phyloP scores from a whole-genome alignment of 2,113 vertebrate genomes.

The Apodemus speciosus region DNA sequence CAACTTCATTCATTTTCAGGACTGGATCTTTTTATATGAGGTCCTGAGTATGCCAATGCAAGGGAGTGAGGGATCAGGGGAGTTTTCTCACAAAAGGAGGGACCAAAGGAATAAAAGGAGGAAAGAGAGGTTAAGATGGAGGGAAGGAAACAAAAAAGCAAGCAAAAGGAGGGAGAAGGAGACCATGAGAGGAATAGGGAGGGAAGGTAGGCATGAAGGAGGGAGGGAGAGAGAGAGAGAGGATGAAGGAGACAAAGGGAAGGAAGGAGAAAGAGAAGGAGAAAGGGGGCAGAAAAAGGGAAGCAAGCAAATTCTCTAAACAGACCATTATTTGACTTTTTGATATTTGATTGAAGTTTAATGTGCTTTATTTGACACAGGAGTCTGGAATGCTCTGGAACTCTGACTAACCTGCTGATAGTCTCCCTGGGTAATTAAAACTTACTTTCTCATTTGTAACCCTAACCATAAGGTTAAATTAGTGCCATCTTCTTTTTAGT shows the following conservation, averaged over 20 bases:
- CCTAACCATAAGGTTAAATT: conserved; percentile 86
- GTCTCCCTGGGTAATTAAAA: conserved; percentile 82
- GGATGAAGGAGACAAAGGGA: too few species aligned
- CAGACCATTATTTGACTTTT: conserved; percentile 74
- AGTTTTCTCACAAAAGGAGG: neutral
- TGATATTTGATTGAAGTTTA: conserved; percentile 56
- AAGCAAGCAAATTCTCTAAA: neutral
- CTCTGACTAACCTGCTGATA: conserved; percentile 85
- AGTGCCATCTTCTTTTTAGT: conserved; percentile 81
- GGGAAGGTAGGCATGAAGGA: too few species aligned
- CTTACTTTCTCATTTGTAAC: conserved; percentile 83
- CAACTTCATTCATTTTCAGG: neutral
- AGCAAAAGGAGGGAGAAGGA: too few species aligned
- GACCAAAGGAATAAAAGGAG: neutral
- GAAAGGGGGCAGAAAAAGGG: too few species aligned
- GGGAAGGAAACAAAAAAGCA: neutral
- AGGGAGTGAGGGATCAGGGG: neutral
- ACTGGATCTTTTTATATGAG: neutral
- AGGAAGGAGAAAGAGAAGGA: rapidly evolving
- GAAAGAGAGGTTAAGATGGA: neutral
- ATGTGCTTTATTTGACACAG: conserved; percentile 66
- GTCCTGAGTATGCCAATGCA: neutral
- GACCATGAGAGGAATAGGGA: too few species aligned
- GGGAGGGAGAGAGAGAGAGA: too few species aligned
- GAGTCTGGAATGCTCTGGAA: conserved; percentile 68